Base-by-base conservation (phyloP, 2,888 invertebrate species). In the Boloria selene region DNA sequence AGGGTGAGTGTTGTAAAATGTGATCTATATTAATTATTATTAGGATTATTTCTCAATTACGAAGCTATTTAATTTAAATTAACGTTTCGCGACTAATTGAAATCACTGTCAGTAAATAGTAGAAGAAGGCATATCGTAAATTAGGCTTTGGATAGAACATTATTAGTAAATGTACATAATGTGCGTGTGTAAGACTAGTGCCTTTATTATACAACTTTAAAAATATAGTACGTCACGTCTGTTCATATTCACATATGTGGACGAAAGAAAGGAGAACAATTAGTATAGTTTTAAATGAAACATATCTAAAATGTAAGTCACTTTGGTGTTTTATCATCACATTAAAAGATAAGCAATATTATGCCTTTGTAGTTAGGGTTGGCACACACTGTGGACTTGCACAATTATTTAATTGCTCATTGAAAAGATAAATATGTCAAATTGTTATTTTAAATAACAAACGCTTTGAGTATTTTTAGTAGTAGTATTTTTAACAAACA, bases 1-100 rank as follows among this genome's bases (percentile, higher is more conserved):
- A 72, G 65, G 65, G 79, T 83, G 82, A 67, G 76, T 79, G 77
- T 80, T 81, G 81, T 80, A 77, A 85, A 85, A 81, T 88, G 88
- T 88, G 87, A 88, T 89, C 76, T 88, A 84, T 83, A 78, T 78
- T 83, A 77, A 78, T 77, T n/a, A n/a, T n/a, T n/a, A n/a, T n/a
- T 78, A 84, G 73, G 68, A 75, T 67, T 75, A 77, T 70, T 71
- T 71, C 70, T 68, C 72, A 73, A 75, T 67, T 58, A 63, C 51
- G 47, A 49, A 59, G 16, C 10, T 50, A 17, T 68, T 53, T 44
- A 65, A 50, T 62, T 44, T 68, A 38, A 44, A 56, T 22, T 67
- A 61, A 66, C 42, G 5, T 49, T 59, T 31, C 14, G 45, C 44
- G 3, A 56, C 45, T 56, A 56, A 45, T 59, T 17, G 17, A 56